Evolutionary conservation across 1,140 invertebrate species (phyloP).

Genomic region (Brachionus paranguensis): DNA sequence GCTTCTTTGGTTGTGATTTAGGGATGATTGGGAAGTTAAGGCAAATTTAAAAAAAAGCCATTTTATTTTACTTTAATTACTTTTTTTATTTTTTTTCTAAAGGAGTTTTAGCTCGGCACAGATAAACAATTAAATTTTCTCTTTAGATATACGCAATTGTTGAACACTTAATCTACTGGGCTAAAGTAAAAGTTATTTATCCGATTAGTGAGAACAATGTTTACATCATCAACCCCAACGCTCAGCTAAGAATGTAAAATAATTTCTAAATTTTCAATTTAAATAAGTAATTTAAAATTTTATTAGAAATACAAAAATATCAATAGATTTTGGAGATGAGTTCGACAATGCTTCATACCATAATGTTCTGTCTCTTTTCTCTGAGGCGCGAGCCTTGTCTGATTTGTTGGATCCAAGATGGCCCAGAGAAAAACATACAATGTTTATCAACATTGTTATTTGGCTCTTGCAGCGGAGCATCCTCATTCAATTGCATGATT

Average conservation of each 20-base stretch:
- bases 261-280: no score
- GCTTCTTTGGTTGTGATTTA: no score
- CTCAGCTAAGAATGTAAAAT: background rate
- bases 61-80: no score
- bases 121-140: background rate
- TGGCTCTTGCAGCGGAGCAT: constrained; percentile 12
- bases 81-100: no score
- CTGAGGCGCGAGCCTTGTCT: background rate
- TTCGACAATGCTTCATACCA: constrained; percentile 26
- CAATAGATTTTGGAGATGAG: background rate
- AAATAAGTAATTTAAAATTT: background rate
- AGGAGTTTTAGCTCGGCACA: no score
- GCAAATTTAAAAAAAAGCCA: no score
- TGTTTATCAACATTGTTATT: background rate
- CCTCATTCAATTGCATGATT: constrained; percentile 6
- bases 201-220: constrained; percentile 19
- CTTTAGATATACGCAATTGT: constrained; percentile 14
- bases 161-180: constrained; percentile 30
- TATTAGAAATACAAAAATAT: background rate
- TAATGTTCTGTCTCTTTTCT: background rate
- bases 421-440: background rate
- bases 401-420: background rate
- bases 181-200: constrained; percentile 25
- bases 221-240: constrained; percentile 12
- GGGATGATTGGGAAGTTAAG: no score